Percentiles rank a stretch among this genome's conserved stretches.
Conservation (phyloP, 2,113 vertebrate species). For the Ranitomeya variabilis region DNA sequence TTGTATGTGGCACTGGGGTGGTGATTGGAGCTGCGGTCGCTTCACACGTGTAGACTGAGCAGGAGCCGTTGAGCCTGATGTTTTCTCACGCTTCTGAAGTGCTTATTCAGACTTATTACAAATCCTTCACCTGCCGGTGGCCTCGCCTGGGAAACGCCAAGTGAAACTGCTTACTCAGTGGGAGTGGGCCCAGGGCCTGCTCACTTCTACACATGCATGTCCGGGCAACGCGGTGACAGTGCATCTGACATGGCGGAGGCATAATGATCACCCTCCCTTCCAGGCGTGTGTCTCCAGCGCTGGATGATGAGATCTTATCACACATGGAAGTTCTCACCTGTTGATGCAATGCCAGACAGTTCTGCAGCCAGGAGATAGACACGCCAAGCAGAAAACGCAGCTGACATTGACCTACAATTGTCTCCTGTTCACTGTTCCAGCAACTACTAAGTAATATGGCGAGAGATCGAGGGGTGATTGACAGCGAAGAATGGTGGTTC, state of each 20-base stretch:
- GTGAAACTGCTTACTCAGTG: slow-evolving; percentile 65
- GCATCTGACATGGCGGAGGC: neutral
- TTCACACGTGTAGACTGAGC: slow-evolving; percentile 3
- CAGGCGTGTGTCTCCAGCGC: slow-evolving; percentile 36
- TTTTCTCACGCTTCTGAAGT: slow-evolving; percentile 62
- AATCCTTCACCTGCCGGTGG: slow-evolving; percentile 35
- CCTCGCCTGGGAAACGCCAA: slow-evolving; percentile 55
- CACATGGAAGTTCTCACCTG: neutral
- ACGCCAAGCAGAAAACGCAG: neutral
- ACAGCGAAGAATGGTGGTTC: neutral
- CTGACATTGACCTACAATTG: neutral
- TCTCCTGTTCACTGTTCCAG: neutral
- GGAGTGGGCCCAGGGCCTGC: slow-evolving; percentile 33
- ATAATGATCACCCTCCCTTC: slow-evolving; percentile 32
- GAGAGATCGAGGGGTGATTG: neutral
- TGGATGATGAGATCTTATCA: neutral
- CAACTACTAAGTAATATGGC: neutral
- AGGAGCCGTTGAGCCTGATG: neutral
- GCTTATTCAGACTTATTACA: slow-evolving; percentile 40
- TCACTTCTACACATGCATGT: slow-evolving; percentile 14
- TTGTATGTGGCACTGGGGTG: slow-evolving; percentile 16
- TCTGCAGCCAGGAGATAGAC: neutral
- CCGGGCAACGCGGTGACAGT: slow-evolving; percentile 48
- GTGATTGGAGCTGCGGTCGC: neutral
- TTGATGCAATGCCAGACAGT: neutral